Conservation (phyloP, 2,888 invertebrate genomes). For the Terebella lapidaria region DNA sequence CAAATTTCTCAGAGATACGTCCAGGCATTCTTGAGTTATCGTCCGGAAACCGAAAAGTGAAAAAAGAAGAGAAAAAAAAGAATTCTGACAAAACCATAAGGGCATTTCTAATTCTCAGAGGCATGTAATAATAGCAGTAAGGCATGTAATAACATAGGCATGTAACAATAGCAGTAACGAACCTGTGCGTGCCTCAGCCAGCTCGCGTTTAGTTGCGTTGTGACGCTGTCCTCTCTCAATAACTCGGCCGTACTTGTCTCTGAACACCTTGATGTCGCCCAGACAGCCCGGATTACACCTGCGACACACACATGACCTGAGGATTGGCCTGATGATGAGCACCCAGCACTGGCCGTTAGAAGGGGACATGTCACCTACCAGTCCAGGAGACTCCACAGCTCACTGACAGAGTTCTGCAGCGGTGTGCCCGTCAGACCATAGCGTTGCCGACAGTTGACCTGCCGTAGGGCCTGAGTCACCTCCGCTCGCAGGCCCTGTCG, state of each 20-base stretch:
- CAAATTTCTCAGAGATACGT: no score
- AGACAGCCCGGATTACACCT: constrained; percentile 45
- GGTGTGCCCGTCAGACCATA: constrained; percentile 49
- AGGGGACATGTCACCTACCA: no score
- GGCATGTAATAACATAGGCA: no score
- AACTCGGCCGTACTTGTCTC: constrained; percentile 30
- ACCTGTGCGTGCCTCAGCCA: constrained; percentile 47
- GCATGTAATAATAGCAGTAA: no score
- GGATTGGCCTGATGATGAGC: background rate
- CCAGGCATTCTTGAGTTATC: no score
- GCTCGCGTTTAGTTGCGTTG: constrained; percentile 43
- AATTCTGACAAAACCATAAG: no score
- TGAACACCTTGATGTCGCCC: constrained; percentile 32
- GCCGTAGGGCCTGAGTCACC: constrained; percentile 37
- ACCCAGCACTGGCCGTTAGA: no score
- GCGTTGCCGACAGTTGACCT: constrained; percentile 31
- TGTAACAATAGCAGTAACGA: no score
- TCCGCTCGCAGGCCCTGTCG: constrained; percentile 29
- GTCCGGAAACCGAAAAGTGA: no score
- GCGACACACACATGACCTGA: constrained; percentile 8
- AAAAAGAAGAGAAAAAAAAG: no score
- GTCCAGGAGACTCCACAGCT: constrained; percentile 45
- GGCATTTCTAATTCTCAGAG: no score
- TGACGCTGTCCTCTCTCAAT: constrained; percentile 43
- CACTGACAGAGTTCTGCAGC: constrained; percentile 44